Percentiles rank a stretch among this genome's conserved stretches.
phyloP scores from a whole-genome alignment of 2,113 vertebrate genomes.

The Scomber japonicus region DNA sequence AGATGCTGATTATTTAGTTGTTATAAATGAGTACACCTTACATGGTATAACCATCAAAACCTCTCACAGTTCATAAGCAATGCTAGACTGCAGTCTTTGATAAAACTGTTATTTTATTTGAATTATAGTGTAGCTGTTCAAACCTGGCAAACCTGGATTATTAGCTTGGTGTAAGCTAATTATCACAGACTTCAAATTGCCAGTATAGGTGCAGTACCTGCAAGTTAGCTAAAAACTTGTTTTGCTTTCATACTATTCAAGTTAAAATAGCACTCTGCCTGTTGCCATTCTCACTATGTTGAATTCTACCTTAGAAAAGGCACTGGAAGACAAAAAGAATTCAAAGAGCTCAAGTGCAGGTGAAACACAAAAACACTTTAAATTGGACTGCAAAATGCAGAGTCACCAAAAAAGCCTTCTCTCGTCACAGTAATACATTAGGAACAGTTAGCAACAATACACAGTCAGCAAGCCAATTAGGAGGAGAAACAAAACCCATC shows the following conservation, averaged over 20 bases:
- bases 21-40: slow-evolving; percentile 33
- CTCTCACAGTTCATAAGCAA: not conserved
- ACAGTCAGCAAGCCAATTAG: slow-evolving; percentile 67
- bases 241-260: slow-evolving; percentile 20
- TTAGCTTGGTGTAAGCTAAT: not conserved
- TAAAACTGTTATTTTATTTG: not conserved
- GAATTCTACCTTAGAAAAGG: slow-evolving; percentile 35
- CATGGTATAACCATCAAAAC: slow-evolving; percentile 1
- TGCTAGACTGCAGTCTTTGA: not conserved
- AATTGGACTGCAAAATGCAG: slow-evolving; percentile 68
- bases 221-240: not conserved
- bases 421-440: slow-evolving; percentile 64
- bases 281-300: slow-evolving; percentile 20
- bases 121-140: not conserved
- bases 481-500: slow-evolving; percentile 59
- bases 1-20: slow-evolving; percentile 31
- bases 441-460: slow-evolving; percentile 65
- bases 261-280: slow-evolving; percentile 17
- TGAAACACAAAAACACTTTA: slow-evolving; percentile 66
- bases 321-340: slow-evolving; percentile 22
- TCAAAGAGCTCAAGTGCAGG: slow-evolving; percentile 40
- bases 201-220: not conserved
- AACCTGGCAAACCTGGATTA: not conserved
- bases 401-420: slow-evolving; percentile 54
- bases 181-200: slow-evolving; percentile 9